Evolutionary conservation across 53 echinoderm and acorn worm species (phyloP), one percentile per base, ranked within the genome.

Genomic region (Echinometra lucunter): DNA sequence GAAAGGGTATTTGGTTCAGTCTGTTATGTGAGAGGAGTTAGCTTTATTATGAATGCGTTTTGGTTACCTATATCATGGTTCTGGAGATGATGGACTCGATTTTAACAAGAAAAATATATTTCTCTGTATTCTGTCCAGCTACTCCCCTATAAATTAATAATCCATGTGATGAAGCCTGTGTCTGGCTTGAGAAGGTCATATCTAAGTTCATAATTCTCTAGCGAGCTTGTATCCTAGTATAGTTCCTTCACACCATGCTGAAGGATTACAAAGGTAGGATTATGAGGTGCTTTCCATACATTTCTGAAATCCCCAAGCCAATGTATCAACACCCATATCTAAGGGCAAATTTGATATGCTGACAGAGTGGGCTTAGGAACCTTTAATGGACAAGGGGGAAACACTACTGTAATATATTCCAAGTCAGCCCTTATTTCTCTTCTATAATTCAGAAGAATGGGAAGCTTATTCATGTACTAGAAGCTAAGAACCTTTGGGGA

Each of bases 281-380:
- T 85, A 85, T 85, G 27, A 83, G n/a, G 85, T 3, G 49, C 85
- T 85, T 85, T 85, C 85, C n/a, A 85, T 16, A 44, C 40, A 44
- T 81, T 81, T 69, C 10, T 69, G 69, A 69, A 69, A 42, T 42
- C 78, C 78, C 78, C 19, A 42, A 78, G 38, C 78, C 78, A 35
- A 85, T 45, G 30, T 47, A 85, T 47, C 85, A 85, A 10, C 85
- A 78, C 49, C 49, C 0, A 28, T 85, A 47, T 45, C 30, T 85
- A 49, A 49, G 45, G 10, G 49, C 85, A 85, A 78, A 85, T 49
- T 85, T 85, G 85, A 85, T 85, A 85, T 85, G 85, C 23, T 85
- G 85, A 85, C 49, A 85, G 85, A 85, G 25, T 49, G 85, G 85
- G 37, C 85, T 49, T 85, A 74, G 74, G 74, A 53, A 53, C 53